Base-by-base conservation (phyloP, 1,140 invertebrate species). In the Nasonia longicornis region DNA sequence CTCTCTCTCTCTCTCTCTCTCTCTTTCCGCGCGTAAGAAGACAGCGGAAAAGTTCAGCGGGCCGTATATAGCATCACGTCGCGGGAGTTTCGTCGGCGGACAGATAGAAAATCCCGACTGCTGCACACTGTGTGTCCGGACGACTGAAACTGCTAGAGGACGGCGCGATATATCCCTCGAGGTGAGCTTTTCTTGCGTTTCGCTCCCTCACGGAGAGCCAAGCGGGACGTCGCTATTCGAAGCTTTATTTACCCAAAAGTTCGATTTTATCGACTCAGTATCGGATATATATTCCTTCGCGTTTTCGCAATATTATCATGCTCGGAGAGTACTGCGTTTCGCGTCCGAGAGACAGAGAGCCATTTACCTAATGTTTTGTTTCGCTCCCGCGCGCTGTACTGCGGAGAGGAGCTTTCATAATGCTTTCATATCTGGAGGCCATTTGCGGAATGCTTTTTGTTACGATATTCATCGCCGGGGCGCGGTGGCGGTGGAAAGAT, bases 41-140 rank as follows among this genome's bases (percentile, higher is more conserved):
- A 71, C 11, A 20, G 35, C 35, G 22, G 64, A 67, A 31, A 67
- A 67, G 64, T 67, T 67, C 64, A 29, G 26, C 64, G 64, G 64
- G 14, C 52, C 64, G 64, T 12, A 63, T 58, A 16, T 38, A 8
- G 64, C 22, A 67, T 67, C 64, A 67, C 22, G 52, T 10, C 12
- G 4, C 14, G 52, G 52, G 20, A 6, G 20, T 58, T 58, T 58
- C 20, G 16, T 7, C 16, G 52, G 69, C 69, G 35, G 31, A 8
- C 69, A 71, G 69, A 42, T 71, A 42, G 69, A 71, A 71, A 71
- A 71, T 71, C 31, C 69, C 69, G 29, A 38, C 26, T 71, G 26
- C 2, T 16, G 26, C 26, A 26, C 26, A 26, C 26, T 26, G 26
- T 26, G 69, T 42, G 38, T 8, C 38, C 35, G 11, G 69, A 71